Evolutionary conservation across 2,888 invertebrate genomes (phyloP), one percentile per base, ranked within the genome.

Genomic region (Chelonus formosanus): DNA sequence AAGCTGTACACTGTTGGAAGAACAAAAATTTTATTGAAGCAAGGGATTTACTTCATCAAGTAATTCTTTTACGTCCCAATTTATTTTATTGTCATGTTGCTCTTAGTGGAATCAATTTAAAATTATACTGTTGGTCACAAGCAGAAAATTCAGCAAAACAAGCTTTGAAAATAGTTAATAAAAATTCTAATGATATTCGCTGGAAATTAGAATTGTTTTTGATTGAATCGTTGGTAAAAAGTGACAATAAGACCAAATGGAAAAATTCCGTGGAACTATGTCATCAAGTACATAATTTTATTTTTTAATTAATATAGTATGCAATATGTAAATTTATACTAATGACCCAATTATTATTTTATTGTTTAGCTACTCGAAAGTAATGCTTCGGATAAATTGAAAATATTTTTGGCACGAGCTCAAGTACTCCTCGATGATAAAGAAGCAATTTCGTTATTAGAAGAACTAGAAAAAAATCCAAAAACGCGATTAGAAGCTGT

Each of bases 21-120:
- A 84, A 86, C 55, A 83, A 86, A 32, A 84, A 88, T 65, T 88
- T 87, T 73, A 76, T 88, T 31, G 86, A 88, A 68, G 88, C 91
- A 0, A 84, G 87, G 70, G 86, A 88, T 65, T 74, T 85, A 70
- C 79, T 89, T 8, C 81, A 84, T 78, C 76, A 78, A 75, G 82
- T 86, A 0, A 82, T 86, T 65, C 71, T 74, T 32, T 69, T 79
- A 40, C 84, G 86, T 70, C 84, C 87, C 1, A 83, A 84, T 31
- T 84, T 86, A 50, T 73, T 85, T 7, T 81, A 86, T 60, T 86
- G 87, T 0, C 85, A 87, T 81, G 76, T 87, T 52, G 76, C 88
- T 47, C 78, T 89, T 47, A 84, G 85, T 4, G 81, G 84, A 57
- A 83, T 86, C 50, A 85, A 87, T 74, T 75, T 85, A 60, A 82